Evolutionary conservation across 2,113 vertebrate genomes (phyloP).

Genomic region (Saguinus midas): DNA sequence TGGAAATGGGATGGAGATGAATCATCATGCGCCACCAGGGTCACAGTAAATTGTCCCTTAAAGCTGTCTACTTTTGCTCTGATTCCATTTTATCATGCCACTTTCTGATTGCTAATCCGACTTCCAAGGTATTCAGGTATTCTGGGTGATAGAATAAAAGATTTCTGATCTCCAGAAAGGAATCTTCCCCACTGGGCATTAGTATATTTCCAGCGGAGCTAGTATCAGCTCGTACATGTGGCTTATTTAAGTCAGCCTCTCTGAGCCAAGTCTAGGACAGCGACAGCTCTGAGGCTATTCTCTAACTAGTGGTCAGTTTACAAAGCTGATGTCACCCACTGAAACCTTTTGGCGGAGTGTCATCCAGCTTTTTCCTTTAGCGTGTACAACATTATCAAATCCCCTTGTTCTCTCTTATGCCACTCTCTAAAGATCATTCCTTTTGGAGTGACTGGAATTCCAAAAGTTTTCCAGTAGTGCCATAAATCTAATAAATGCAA

Average conservation of each 20-base stretch:
- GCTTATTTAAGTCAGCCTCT: background rate
- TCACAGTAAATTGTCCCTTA: background rate
- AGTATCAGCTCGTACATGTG: background rate
- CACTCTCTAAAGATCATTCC: background rate
- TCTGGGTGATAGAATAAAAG: background rate
- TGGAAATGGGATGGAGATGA: background rate
- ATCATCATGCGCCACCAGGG: background rate
- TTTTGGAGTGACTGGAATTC: constrained; percentile 12
- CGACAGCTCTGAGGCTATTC: background rate
- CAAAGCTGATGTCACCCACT: background rate
- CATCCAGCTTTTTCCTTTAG: background rate
- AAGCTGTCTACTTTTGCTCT: background rate
- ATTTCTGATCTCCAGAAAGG: background rate
- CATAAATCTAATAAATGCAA: background rate
- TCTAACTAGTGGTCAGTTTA: background rate
- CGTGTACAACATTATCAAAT: background rate
- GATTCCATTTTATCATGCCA: background rate
- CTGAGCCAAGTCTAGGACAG: background rate
- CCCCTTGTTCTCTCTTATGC: background rate
- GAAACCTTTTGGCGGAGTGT: background rate
- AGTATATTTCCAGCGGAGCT: background rate
- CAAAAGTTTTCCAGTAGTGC: background rate
- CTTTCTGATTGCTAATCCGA: constrained; percentile 2
- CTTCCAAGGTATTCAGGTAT: background rate
- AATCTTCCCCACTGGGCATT: no score